Evolutionary conservation across 2,888 invertebrate genomes (phyloP).

Genomic region (Nephrotoma guestfalica): DNA sequence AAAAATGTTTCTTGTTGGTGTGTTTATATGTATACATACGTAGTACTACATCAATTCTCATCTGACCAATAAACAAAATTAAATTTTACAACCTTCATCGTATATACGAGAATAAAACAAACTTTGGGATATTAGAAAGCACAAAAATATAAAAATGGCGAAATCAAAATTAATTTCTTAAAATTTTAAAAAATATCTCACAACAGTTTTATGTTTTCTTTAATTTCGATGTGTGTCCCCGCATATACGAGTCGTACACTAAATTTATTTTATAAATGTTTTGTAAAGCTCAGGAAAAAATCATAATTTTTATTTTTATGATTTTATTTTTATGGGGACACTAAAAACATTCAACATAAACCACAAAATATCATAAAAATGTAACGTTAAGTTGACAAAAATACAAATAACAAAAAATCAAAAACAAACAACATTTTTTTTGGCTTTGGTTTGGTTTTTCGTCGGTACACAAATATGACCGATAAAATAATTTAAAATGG

Average conservation of each 20-base stretch:
- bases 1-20: not conserved
- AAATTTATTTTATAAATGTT: not conserved
- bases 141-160: not conserved
- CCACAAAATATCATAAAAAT: not conserved
- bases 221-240: not conserved
- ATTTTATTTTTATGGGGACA: not conserved
- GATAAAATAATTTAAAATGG: not conserved
- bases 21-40: not conserved
- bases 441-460: not conserved
- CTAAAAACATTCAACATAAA: not conserved
- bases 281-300: not conserved
- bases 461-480: not conserved
- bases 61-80: not conserved
- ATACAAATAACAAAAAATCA: not conserved
- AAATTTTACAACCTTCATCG: not conserved
- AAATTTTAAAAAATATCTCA: not conserved
- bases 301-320: not conserved
- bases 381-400: not conserved
- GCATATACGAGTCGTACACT: not conserved
- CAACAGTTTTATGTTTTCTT: not conserved
- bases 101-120: not conserved
- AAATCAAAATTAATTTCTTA: not conserved
- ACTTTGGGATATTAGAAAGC: not conserved
- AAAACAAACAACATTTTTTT: not conserved
- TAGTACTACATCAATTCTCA: not conserved